These are phyloP conservation scores for Pardosa pseudoannulata DNA, from an alignment of 2,888 invertebrate species.

Conservation along the genomic window DNA sequence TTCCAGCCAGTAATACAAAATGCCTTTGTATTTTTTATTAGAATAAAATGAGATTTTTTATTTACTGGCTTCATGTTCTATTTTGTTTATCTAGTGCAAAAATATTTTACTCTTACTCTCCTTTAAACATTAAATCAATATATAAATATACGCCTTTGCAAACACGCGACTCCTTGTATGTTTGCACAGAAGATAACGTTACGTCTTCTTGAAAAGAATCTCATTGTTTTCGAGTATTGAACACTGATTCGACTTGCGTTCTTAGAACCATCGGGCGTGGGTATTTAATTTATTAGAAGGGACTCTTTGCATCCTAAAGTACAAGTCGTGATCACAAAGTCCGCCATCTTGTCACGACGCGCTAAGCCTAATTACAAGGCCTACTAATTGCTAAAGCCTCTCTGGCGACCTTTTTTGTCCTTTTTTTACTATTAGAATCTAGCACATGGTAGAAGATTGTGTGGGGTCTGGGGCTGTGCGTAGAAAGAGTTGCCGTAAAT, in stretches of 20 bases:
- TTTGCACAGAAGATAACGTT: not conserved
- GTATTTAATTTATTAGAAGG: conserved; percentile 63
- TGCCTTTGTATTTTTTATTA: no score
- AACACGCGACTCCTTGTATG: no score
- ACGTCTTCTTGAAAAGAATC: conserved; percentile 2
- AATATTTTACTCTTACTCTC: no score
- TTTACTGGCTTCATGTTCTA: no score
- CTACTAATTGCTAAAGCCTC: conserved; percentile 53
- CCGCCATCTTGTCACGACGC: conserved; percentile 70
- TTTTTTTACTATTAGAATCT: conserved; percentile 19
- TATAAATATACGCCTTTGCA: no score
- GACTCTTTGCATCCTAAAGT: conserved; percentile 56
- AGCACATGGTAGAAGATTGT: conserved; percentile 24
- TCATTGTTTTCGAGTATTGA: conserved; percentile 24
- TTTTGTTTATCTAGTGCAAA: no score
- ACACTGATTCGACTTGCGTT: conserved; percentile 23
- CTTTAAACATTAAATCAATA: no score
- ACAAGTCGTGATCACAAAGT: conserved; percentile 62
- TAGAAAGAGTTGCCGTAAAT: conserved; percentile 5
- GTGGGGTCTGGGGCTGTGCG: conserved; percentile 37
- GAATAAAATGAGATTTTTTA: no score
- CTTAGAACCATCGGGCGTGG: conserved; percentile 38
- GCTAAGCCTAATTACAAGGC: conserved; percentile 70
- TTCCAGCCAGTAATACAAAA: no score
- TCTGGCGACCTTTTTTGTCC: conserved; percentile 48